Conservation (phyloP, 2,888 invertebrate species). For the Drosophila cyrtoloma region DNA sequence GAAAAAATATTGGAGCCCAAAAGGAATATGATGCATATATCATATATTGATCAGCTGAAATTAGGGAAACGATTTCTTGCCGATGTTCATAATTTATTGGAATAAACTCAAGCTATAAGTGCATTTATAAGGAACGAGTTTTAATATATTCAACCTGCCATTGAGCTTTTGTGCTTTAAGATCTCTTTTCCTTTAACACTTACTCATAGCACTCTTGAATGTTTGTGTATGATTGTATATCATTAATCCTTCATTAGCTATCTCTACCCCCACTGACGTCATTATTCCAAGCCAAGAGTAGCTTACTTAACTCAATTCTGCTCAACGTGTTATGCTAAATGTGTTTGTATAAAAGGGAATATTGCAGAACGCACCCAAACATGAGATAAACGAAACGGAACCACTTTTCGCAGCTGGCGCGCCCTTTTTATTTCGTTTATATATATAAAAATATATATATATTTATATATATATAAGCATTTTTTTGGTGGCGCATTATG, state of each 20-base stretch:
- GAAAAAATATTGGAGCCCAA: not conserved
- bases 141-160: not conserved
- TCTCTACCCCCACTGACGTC: slow-evolving; percentile 32
- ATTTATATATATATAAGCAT: slow-evolving; percentile 4
- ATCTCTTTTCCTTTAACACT: not conserved
- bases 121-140: not conserved
- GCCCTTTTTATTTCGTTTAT: slow-evolving; percentile 53
- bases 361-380: slow-evolving; percentile 53
- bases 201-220: not conserved
- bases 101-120: not conserved
- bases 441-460: not conserved
- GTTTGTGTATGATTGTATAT: not conserved
- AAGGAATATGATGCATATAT: no score
- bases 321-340: slow-evolving; percentile 24
- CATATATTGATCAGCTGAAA: not conserved
- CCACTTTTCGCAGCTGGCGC: slow-evolving; percentile 71
- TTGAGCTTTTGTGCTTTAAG: not conserved
- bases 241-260: slow-evolving; percentile 46
- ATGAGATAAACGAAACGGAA: slow-evolving; percentile 83
- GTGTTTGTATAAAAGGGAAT: slow-evolving; percentile 12
- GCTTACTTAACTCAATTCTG: slow-evolving; percentile 23
- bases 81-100: not conserved
- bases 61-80: no score
- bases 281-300: slow-evolving; percentile 33
- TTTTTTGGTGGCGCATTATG: slow-evolving; percentile 61